A percentile compares a stretch with the other conserved stretches of the same genome.
phyloP scores from a whole-genome alignment of 2,113 vertebrate species.

The Amphiprion percula region DNA sequence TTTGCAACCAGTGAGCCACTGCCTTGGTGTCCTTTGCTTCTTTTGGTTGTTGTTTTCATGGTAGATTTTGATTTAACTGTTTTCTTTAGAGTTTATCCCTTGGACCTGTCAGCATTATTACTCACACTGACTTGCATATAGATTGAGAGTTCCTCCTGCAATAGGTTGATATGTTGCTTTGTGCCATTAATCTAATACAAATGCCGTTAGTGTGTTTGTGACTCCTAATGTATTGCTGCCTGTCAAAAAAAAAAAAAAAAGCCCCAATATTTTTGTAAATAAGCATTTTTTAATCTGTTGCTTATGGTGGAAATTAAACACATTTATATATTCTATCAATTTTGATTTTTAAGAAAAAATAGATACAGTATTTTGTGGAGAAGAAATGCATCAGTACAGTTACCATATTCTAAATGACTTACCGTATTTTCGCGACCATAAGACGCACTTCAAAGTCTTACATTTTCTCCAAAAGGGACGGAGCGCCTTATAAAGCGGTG shows the following conservation, averaged over 20 bases:
- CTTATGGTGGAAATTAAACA: neutral
- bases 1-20: slow-evolving; percentile 2
- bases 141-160: neutral
- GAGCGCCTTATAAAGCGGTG: too few species aligned
- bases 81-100: neutral
- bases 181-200: neutral
- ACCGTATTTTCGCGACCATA: too few species aligned
- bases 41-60: neutral
- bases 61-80: neutral
- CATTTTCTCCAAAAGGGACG: too few species aligned
- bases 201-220: neutral
- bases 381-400: neutral
- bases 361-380: too few species aligned
- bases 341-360: too few species aligned
- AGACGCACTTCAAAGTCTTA: too few species aligned
- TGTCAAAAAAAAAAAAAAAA: neutral
- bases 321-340: too few species aligned
- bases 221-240: neutral
- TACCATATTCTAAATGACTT: neutral
- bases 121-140: neutral
- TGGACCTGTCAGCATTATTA: slow-evolving; percentile 5
- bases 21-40: neutral
- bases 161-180: slow-evolving; percentile 11
- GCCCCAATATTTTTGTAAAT: neutral
- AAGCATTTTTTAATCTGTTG: neutral